Conservation (phyloP, 2,888 invertebrate species). For the Rotaria socialis region DNA sequence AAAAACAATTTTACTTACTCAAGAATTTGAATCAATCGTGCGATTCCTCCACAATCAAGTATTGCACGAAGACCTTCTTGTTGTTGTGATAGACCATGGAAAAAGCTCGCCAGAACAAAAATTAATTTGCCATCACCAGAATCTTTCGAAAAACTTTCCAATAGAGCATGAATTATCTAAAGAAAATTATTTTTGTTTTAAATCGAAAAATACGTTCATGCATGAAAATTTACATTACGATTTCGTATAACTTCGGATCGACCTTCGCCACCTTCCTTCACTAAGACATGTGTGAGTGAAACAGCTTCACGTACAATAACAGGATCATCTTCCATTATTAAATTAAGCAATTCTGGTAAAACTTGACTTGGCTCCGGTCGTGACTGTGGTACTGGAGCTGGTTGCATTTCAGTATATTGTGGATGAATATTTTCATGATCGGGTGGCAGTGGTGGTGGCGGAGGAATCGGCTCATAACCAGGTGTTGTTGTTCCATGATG, state of each 20-base stretch:
- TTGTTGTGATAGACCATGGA: slow-evolving; percentile 22
- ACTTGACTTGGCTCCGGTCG: slow-evolving; percentile 4
- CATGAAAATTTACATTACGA: background rate
- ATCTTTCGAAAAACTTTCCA: slow-evolving; percentile 14
- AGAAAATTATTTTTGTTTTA: background rate
- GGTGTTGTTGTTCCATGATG: background rate
- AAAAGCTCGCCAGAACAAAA: background rate
- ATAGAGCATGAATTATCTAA: background rate
- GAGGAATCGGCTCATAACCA: background rate
- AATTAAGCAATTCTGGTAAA: background rate
- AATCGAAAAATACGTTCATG: background rate
- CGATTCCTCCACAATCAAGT: background rate
- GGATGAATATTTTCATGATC: background rate
- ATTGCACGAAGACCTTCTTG: background rate
- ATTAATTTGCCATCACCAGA: background rate
- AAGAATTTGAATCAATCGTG: background rate
- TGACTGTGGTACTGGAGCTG: background rate
- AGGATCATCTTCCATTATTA: slow-evolving; percentile 22
- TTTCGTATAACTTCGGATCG: slow-evolving; percentile 16
- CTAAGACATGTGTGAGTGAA: background rate
- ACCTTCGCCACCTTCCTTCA: slow-evolving; percentile 7
- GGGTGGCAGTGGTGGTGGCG: background rate
- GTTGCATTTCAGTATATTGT: slow-evolving; percentile 22
- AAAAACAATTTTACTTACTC: background rate
- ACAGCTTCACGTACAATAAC: slow-evolving; percentile 28